Conservation (phyloP, 2,113 vertebrate species). For the Ifrita kowaldi region DNA sequence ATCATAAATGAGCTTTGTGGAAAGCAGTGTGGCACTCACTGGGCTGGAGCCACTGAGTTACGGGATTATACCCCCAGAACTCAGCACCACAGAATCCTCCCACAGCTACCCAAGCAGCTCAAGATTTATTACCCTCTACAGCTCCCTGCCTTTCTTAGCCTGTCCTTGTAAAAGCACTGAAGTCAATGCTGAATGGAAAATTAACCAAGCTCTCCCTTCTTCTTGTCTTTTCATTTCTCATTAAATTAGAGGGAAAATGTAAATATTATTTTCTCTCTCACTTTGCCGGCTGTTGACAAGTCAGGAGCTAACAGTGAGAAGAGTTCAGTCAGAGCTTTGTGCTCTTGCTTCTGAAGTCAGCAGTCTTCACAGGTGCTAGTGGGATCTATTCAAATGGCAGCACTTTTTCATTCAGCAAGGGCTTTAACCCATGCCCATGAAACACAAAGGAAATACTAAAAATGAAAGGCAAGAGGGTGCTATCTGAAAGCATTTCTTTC, state of each 20-base stretch:
- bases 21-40: slow-evolving; percentile 34
- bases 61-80: slow-evolving; percentile 52
- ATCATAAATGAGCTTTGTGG: slow-evolving; percentile 56
- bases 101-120: neutral
- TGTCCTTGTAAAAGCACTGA: slow-evolving; percentile 25
- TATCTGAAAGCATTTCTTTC: neutral
- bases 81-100: neutral
- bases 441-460: neutral
- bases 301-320: slow-evolving; percentile 29
- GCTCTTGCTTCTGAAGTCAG: neutral
- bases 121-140: slow-evolving; percentile 32
- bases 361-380: slow-evolving; percentile 24
- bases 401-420: neutral
- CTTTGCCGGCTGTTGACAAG: neutral
- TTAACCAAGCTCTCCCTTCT: slow-evolving; percentile 12
- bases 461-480: neutral
- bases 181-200: slow-evolving; percentile 29
- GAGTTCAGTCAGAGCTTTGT: slow-evolving; percentile 48
- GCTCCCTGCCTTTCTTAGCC: neutral
- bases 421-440: neutral
- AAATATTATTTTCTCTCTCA: slow-evolving; percentile 42
- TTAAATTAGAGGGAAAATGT: slow-evolving; percentile 51
- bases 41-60: slow-evolving; percentile 61
- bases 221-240: neutral
- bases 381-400: neutral